Evolutionary conservation across 2,888 invertebrate genomes (phyloP).

Genomic region (Drosophila diplacantha): DNA sequence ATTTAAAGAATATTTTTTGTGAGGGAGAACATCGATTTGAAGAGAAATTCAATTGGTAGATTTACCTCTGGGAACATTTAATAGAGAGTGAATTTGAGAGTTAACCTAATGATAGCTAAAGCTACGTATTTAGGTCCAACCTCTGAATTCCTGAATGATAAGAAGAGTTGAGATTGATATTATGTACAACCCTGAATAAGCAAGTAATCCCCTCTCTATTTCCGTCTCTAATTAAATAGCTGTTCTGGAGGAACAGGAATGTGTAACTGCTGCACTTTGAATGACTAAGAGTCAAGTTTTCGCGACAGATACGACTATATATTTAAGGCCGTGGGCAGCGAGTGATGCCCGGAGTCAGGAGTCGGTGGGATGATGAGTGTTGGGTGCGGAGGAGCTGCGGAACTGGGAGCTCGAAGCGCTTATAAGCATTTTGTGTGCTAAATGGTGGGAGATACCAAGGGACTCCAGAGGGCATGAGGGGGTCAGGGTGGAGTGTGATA

Average conservation of each 20-base stretch:
- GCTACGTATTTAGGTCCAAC: no score
- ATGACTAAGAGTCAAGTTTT: slow-evolving; percentile 61
- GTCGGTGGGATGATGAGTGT: slow-evolving; percentile 22
- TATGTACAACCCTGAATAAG: no score
- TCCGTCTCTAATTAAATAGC: background rate
- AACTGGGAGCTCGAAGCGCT: slow-evolving; percentile 41
- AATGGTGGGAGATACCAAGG: slow-evolving; percentile 37
- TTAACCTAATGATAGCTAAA: background rate
- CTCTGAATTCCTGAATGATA: no score
- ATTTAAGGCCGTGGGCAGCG: slow-evolving; percentile 55
- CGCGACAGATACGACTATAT: slow-evolving; percentile 62
- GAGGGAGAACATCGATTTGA: background rate
- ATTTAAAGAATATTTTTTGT: background rate
- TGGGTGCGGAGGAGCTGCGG: slow-evolving; percentile 15
- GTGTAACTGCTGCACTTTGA: slow-evolving; percentile 44
- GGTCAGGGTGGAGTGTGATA: slow-evolving; percentile 22
- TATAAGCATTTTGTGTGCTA: slow-evolving; percentile 64
- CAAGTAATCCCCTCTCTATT: background rate
- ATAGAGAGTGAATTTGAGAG: background rate
- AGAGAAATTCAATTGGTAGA: background rate
- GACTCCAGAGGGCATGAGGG: slow-evolving; percentile 3
- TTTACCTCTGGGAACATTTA: background rate
- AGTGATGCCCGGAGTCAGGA: slow-evolving; percentile 36
- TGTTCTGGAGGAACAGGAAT: background rate
- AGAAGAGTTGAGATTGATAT: background rate